A percentile compares a stretch with the other conserved stretches of the same genome.
These are phyloP conservation scores for Pheosia gnoma DNA, from an alignment of 2,888 invertebrate species.

Conservation along the genomic window DNA sequence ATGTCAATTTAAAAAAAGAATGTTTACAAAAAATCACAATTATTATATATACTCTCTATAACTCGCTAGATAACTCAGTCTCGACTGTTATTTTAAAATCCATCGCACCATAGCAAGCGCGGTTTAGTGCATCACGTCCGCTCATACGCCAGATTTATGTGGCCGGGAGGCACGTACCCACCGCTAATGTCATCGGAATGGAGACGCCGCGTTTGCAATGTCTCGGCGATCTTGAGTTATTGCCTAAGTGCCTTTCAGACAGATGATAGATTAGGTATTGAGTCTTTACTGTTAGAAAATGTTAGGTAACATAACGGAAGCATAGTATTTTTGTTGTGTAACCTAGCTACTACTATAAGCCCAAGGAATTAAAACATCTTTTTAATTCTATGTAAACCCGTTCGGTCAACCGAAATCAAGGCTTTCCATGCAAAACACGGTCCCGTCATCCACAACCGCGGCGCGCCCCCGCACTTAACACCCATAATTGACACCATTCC, in stretches of 20 bases:
- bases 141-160: conserved; percentile 40
- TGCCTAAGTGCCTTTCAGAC: conserved; percentile 34
- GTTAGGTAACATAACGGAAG: too few species aligned
- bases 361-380: too few species aligned
- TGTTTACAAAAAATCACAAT: too few species aligned
- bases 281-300: too few species aligned
- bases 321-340: too few species aligned
- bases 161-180: conserved; percentile 49
- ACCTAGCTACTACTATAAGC: too few species aligned
- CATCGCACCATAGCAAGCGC: neutral
- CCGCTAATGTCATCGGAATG: conserved; percentile 47
- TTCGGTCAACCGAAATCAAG: conserved; percentile 6
- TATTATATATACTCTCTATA: too few species aligned
- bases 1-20: too few species aligned
- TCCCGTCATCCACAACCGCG: conserved; percentile 36
- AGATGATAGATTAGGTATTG: neutral
- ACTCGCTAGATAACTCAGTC: neutral
- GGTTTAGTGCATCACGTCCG: conserved; percentile 25
- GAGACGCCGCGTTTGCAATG: conserved; percentile 30
- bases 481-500: conserved; percentile 82
- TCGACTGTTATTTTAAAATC: neutral
- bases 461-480: conserved; percentile 69
- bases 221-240: conserved; percentile 59
- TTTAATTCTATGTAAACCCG: neutral
- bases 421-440: conserved; percentile 45